phyloP scores from a whole-genome alignment of 2,888 invertebrate genomes.

The Desoria tigrina region DNA sequence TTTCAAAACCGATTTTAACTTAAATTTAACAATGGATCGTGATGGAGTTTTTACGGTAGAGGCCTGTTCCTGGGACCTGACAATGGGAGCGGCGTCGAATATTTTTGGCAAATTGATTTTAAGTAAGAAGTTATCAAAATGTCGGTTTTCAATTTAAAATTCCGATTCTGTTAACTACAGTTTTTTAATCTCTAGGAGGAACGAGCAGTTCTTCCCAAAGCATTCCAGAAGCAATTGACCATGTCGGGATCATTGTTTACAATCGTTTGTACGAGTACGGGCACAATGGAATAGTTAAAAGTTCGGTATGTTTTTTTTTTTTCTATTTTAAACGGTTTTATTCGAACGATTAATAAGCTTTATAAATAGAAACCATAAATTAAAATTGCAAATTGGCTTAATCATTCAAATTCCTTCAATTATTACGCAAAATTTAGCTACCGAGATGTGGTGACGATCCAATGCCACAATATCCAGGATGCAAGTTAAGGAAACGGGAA shows the following conservation, averaged over 20 bases:
- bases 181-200: constrained; percentile 30
- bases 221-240: constrained; percentile 43
- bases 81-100: constrained; percentile 37
- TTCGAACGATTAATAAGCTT: neutral
- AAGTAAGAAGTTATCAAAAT: constrained; percentile 24
- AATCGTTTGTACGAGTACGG: constrained; percentile 44
- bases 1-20: too few species aligned
- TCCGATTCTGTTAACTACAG: constrained; percentile 2
- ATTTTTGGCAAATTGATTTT: constrained; percentile 40
- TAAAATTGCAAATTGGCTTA: too few species aligned
- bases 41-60: constrained; percentile 29
- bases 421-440: constrained; percentile 23
- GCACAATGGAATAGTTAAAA: constrained; percentile 38
- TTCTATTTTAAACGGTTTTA: neutral
- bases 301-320: constrained; percentile 28
- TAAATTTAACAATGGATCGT: neutral
- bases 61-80: constrained; percentile 42
- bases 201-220: constrained; percentile 37
- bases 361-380: neutral
- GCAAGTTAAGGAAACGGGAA: constrained; percentile 40
- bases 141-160: neutral
- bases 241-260: constrained; percentile 43
- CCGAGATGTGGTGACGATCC: constrained; percentile 43
- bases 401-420: constrained; percentile 18
- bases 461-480: constrained; percentile 41